These are phyloP conservation scores for Bolborhynchus lineola DNA, from an alignment of 2,113 vertebrate species.

Conservation along the genomic window DNA sequence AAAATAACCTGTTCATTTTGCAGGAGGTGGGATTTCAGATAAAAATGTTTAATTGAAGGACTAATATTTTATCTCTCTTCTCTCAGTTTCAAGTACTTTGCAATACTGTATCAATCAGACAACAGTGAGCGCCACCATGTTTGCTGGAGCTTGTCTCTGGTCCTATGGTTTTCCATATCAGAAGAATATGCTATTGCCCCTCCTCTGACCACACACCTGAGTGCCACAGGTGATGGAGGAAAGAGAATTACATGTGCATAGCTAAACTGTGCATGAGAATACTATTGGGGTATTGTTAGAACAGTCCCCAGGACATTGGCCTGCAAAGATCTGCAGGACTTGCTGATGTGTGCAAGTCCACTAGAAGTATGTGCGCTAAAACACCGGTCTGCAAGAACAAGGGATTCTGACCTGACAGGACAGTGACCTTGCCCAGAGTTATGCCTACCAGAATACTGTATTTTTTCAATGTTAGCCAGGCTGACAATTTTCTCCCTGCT, in stretches of 20 bases:
- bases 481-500: background rate
- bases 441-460: background rate
- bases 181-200: background rate
- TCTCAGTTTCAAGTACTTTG: background rate
- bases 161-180: fast-evolving
- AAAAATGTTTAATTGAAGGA: background rate
- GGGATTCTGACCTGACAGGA: background rate
- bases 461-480: background rate
- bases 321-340: background rate
- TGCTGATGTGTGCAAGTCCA: fast-evolving
- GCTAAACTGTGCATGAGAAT: background rate
- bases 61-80: background rate
- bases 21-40: background rate
- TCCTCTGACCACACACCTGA: background rate
- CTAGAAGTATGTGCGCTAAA: background rate
- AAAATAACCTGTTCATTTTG: background rate
- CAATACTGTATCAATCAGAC: background rate
- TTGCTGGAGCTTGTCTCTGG: background rate
- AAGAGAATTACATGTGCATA: background rate
- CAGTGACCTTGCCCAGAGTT: background rate
- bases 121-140: fast-evolving
- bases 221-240: background rate
- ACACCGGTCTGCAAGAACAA: background rate
- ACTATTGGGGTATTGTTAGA: fast-evolving
- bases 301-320: background rate